Evolutionary conservation across 1,140 invertebrate species (phyloP).

Genomic region (Drosophila insularis): DNA sequence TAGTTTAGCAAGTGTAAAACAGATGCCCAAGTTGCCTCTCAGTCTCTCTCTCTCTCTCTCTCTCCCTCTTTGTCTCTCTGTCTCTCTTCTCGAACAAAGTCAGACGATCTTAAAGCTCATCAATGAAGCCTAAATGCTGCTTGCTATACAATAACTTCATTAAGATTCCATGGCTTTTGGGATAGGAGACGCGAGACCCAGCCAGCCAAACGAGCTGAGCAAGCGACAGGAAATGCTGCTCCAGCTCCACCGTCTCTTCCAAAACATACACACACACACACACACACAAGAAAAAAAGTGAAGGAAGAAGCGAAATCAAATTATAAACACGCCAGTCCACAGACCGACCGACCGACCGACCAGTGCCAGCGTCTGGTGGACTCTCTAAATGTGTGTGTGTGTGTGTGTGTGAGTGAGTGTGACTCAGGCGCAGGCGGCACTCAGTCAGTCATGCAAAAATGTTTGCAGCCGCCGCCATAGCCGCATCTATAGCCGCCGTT

Average conservation of each 20-base stretch:
- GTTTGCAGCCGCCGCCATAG: slow-evolving; percentile 58
- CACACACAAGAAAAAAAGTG: slow-evolving; percentile 6
- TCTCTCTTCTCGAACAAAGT: background rate
- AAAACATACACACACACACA: slow-evolving; percentile 33
- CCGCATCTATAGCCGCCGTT: slow-evolving; percentile 16
- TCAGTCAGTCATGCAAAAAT: slow-evolving; percentile 80
- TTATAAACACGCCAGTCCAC: slow-evolving; percentile 77
- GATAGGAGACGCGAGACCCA: slow-evolving; percentile 39
- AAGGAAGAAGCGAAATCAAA: slow-evolving; percentile 78
- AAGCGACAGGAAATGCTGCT: slow-evolving; percentile 71
- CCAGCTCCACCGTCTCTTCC: slow-evolving; percentile 27
- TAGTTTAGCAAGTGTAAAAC: slow-evolving; percentile 25
- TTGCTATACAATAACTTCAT: slow-evolving; percentile 74
- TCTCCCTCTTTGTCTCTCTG: background rate
- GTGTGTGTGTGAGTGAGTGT: slow-evolving; percentile 44
- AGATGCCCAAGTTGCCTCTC: background rate
- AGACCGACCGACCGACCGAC: slow-evolving; percentile 14
- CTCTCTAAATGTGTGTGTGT: slow-evolving; percentile 31
- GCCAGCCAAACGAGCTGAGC: slow-evolving; percentile 54
- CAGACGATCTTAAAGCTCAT: slow-evolving; percentile 44
- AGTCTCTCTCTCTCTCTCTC: background rate
- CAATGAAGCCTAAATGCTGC: slow-evolving; percentile 25
- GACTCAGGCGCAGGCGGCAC: slow-evolving; percentile 65
- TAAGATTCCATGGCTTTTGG: slow-evolving; percentile 66
- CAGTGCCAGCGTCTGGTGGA: slow-evolving; percentile 54